Percentiles rank a stretch among this genome's conserved stretches.
Conservation (phyloP, 2,113 vertebrate species). For the Coptodon bakossiorum region DNA sequence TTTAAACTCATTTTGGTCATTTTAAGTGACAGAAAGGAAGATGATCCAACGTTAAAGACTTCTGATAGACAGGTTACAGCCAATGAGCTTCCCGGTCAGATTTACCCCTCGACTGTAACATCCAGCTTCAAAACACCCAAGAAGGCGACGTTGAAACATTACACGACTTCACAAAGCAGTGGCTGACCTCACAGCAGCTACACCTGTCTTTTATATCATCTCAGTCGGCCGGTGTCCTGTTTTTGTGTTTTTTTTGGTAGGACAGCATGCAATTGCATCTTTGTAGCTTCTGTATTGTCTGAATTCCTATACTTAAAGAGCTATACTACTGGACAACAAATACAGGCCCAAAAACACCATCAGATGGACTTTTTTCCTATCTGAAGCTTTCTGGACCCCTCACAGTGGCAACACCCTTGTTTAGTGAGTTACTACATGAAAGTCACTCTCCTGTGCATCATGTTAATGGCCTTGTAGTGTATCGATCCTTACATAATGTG, state of each 20-base stretch:
- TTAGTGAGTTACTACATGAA: background rate
- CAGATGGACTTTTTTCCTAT: background rate
- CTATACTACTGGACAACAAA: background rate
- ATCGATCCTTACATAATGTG: background rate
- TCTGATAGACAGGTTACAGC: background rate
- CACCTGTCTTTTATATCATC: background rate
- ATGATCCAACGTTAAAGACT: background rate
- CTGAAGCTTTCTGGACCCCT: background rate
- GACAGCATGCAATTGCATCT: background rate
- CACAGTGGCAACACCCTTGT: background rate
- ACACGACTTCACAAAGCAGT: background rate
- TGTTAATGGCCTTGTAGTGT: background rate
- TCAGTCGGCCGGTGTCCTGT: background rate
- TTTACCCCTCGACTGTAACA: background rate
- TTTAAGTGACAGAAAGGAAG: background rate
- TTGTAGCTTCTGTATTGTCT: background rate
- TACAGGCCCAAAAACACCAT: background rate
- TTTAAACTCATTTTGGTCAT: background rate
- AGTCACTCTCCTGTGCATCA: background rate
- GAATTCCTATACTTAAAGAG: background rate
- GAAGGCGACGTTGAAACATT: background rate
- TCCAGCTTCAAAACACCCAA: background rate
- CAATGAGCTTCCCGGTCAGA: background rate
- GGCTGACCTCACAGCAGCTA: background rate
- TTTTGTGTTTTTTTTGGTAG: background rate